A percentile compares a stretch with the other conserved stretches of the same genome.
These are phyloP conservation scores for Drosophila ezoana DNA, from an alignment of 2,888 invertebrate genomes.

Conservation along the genomic window DNA sequence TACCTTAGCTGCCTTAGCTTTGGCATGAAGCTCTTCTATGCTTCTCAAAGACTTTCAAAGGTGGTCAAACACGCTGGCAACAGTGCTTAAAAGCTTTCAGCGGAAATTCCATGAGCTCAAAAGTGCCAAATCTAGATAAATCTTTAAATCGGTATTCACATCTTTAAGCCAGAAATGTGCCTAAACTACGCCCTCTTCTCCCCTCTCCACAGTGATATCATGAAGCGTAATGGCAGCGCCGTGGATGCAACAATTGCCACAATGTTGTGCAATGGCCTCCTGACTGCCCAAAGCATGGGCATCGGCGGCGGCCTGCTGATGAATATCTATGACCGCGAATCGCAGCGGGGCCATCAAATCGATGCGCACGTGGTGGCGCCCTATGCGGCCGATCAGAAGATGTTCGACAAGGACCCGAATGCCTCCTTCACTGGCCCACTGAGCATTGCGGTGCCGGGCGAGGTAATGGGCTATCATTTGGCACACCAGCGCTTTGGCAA, in stretches of 20 bases:
- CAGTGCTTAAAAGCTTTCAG: too few relatives aligned
- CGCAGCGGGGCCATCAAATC: conserved; percentile 88
- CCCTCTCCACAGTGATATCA: conserved; percentile 73
- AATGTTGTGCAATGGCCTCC: conserved; percentile 93
- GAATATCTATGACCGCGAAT: conserved; percentile 89
- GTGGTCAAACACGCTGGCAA: too few relatives aligned
- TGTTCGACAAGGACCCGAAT: conserved; percentile 63
- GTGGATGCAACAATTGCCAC: conserved; percentile 94
- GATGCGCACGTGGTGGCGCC: conserved; percentile 93
- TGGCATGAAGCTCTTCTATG: too few relatives aligned
- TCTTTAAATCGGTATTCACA: neutral
- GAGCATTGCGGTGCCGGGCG: conserved; percentile 93
- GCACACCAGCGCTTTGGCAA: conserved; percentile 91
- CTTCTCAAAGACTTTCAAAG: too few relatives aligned
- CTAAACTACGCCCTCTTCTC: neutral
- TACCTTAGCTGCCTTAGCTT: too few relatives aligned
- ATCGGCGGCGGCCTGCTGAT: conserved; percentile 92
- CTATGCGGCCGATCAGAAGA: conserved; percentile 85
- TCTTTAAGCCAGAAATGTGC: neutral
- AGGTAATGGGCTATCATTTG: conserved; percentile 91
- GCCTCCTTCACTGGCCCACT: conserved; percentile 86
- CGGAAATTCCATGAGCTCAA: too few relatives aligned
- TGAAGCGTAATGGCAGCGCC: conserved; percentile 88
- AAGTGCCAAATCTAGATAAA: too few relatives aligned
- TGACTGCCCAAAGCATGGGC: conserved; percentile 92